Conservation (phyloP, 2,113 vertebrate species). For the Hystrix brachyura region DNA sequence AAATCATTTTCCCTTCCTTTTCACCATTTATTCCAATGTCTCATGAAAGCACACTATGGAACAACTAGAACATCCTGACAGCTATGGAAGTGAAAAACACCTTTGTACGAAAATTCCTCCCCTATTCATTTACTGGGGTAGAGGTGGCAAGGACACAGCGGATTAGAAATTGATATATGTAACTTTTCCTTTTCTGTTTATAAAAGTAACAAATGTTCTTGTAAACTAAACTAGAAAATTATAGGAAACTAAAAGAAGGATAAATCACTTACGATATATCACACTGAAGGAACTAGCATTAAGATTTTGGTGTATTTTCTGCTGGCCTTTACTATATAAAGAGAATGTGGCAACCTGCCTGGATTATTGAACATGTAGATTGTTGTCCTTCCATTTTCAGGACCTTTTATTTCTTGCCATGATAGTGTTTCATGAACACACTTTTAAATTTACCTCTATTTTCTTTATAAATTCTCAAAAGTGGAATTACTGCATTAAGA, state of each 20-base stretch:
- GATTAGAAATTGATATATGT: background rate
- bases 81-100: background rate
- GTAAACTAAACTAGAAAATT: constrained; percentile 30
- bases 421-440: constrained; percentile 15
- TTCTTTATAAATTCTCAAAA: constrained; percentile 49
- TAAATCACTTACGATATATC: background rate
- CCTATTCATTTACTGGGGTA: background rate
- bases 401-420: background rate
- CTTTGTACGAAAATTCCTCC: background rate
- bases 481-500: constrained; percentile 6
- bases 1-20: background rate
- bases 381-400: background rate
- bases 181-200: background rate
- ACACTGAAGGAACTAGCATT: background rate
- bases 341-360: background rate
- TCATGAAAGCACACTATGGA: background rate
- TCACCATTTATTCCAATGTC: background rate
- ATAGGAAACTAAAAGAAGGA: background rate
- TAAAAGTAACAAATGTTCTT: constrained; percentile 1
- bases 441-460: constrained; percentile 16
- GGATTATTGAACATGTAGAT: background rate
- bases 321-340: background rate
- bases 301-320: background rate
- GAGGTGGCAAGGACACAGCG: background rate
- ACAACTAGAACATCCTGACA: background rate